phyloP scores from a whole-genome alignment of 2,113 vertebrate species.

The Thymallus thymallus region DNA sequence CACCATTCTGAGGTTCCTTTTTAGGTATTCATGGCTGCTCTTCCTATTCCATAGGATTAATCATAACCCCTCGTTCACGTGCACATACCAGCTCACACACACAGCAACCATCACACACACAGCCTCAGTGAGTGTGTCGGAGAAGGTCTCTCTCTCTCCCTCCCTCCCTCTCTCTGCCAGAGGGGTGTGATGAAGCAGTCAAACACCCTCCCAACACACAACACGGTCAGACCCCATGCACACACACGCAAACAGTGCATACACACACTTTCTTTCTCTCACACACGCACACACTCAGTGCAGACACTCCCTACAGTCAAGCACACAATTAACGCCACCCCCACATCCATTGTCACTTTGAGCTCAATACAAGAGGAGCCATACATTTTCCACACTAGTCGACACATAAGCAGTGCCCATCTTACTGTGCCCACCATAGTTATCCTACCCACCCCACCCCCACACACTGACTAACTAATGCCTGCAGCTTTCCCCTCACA shows the following conservation, averaged over 20 bases:
- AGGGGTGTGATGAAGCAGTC: slow-evolving; percentile 63
- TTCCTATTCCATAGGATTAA: slow-evolving; percentile 56
- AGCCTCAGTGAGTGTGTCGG: slow-evolving; percentile 42
- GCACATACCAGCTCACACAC: slow-evolving; percentile 37
- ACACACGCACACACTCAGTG: slow-evolving; percentile 36
- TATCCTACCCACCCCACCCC: not conserved
- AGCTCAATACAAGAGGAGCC: slow-evolving; percentile 12
- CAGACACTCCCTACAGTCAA: slow-evolving; percentile 36
- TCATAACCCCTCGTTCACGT: slow-evolving; percentile 50
- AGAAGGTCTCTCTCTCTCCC: slow-evolving; percentile 33
- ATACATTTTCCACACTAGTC: not conserved
- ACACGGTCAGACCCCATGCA: slow-evolving; percentile 52
- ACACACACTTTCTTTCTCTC: too few species aligned
- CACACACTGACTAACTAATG: slow-evolving; percentile 18
- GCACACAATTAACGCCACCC: slow-evolving; percentile 63
- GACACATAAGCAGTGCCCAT: not conserved
- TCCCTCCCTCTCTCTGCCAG: slow-evolving; percentile 37
- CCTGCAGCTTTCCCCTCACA: slow-evolving; percentile 3
- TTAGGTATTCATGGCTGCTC: slow-evolving; percentile 43
- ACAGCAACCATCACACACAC: slow-evolving; percentile 56
- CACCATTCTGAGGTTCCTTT: slow-evolving; percentile 43
- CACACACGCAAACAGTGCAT: not conserved
- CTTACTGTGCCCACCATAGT: slow-evolving; percentile 20
- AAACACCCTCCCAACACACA: slow-evolving; percentile 40
- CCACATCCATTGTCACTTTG: slow-evolving; percentile 53